Base-by-base conservation (phyloP, 2,113 vertebrate genomes). In the Maccullochella peelii region DNA sequence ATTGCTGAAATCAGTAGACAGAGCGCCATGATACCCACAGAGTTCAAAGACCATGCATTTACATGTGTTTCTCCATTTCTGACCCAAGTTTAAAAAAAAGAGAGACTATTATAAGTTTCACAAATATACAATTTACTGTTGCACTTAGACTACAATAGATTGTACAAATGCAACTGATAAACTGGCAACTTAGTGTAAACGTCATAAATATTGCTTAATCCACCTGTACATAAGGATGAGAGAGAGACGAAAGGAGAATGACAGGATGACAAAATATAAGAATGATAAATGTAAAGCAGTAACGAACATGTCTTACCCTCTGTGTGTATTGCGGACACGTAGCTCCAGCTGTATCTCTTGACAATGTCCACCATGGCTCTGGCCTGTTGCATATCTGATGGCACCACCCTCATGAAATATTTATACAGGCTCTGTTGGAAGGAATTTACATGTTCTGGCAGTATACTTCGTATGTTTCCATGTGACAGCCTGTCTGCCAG, bases 351-450 rank as follows among this genome's bases (percentile, higher is more conserved):
- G 94, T 99, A 99, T 77, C 97, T 95, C 91, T 99, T 99, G 82
- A 99, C 97, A 21, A 99, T 99, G 96, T 99, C 98, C 93, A 99
- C 98, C 97, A 99, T 99, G 6, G 98, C 98, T 79, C 96, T 95
- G 33, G 98, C 98, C 92, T 99, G 98, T 85, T 99, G 98, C 38
- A 97, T 97, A 55, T 99, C 98, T 0, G 98, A 99, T 6, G 98
- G 98, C 52, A 99, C 98, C 44, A 99, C 98, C 85, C 98, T 97
- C 98, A 99, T 98, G 92, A 99, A 99, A 89, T 99, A 99, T 84
- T 99, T 99, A 91, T 96, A 99, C 55, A 99, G 88, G 58, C 98
- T 98, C 94, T 95, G 88, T 78, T 40, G 83, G 18, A 77, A 65
- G 38, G 2, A 79, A 78, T 72, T 63, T 55, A 59, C 66, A 84